Percentiles rank a stretch among this genome's conserved stretches.
Evolutionary conservation across 2,113 vertebrate genomes (phyloP).

Genomic region (Procapra przewalskii): DNA sequence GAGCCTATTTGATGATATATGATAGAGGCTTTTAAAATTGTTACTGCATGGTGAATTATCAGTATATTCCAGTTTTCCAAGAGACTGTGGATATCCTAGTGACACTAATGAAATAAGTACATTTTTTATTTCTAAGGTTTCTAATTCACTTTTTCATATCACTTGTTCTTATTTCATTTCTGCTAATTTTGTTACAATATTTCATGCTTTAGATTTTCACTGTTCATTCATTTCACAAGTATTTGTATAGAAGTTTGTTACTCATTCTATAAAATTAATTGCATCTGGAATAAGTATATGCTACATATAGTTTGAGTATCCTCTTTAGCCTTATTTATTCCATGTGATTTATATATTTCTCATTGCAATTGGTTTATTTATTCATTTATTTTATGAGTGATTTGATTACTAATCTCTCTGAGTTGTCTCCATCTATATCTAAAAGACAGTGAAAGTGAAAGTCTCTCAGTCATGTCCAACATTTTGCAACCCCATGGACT

Average conservation of each 20-base stretch:
- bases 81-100: not conserved
- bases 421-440: not conserved
- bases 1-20: not conserved
- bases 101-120: not conserved
- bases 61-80: not conserved
- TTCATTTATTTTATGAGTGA: not conserved
- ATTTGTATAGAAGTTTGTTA: not conserved
- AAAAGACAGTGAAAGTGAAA: not conserved
- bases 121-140: not conserved
- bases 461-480: not conserved
- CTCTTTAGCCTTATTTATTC: not conserved
- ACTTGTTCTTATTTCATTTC: not conserved
- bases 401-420: not conserved
- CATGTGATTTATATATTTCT: not conserved
- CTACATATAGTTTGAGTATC: not conserved
- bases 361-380: not conserved
- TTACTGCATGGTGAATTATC: not conserved
- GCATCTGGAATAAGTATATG: not conserved
- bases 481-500: not conserved
- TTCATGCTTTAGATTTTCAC: not conserved
- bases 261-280: not conserved
- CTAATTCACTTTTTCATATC: not conserved
- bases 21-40: not conserved
- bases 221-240: not conserved
- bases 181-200: not conserved